Evolutionary conservation across 2,113 vertebrate genomes (phyloP).

Genomic region (Chloebia gouldiae): DNA sequence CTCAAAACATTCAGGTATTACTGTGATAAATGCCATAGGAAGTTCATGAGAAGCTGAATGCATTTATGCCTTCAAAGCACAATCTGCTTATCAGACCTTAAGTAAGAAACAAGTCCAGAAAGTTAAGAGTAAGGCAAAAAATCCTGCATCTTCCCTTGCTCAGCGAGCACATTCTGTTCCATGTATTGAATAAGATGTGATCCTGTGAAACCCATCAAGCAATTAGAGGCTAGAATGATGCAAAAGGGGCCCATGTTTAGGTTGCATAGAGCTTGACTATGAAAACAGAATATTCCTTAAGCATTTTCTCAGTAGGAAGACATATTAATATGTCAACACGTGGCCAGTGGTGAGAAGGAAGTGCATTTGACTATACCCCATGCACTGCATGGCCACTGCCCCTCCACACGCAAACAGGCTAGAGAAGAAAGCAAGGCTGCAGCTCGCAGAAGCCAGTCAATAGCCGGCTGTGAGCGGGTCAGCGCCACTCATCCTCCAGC

Average conservation of each 20-base stretch:
- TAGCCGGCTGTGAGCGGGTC: neutral
- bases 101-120: neutral
- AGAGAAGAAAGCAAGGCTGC: neutral
- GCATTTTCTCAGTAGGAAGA: neutral
- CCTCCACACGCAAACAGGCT: neutral
- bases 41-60: neutral
- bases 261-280: neutral
- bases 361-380: neutral
- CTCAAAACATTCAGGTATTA: neutral
- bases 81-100: neutral
- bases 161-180: neutral
- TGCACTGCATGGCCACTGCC: rapidly evolving
- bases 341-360: neutral
- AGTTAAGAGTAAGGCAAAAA: neutral
- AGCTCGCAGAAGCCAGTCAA: neutral
- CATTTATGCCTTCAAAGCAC: neutral
- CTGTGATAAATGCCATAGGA: neutral
- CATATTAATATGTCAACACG: neutral
- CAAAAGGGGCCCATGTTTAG: neutral
- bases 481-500: neutral
- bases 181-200: neutral
- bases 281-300: neutral
- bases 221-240: slow-evolving; percentile 26
- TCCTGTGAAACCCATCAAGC: slow-evolving; percentile 44
- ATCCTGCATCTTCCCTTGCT: neutral